Evolutionary conservation across 2,113 vertebrate species (phyloP).

Genomic region (Murina feae): DNA sequence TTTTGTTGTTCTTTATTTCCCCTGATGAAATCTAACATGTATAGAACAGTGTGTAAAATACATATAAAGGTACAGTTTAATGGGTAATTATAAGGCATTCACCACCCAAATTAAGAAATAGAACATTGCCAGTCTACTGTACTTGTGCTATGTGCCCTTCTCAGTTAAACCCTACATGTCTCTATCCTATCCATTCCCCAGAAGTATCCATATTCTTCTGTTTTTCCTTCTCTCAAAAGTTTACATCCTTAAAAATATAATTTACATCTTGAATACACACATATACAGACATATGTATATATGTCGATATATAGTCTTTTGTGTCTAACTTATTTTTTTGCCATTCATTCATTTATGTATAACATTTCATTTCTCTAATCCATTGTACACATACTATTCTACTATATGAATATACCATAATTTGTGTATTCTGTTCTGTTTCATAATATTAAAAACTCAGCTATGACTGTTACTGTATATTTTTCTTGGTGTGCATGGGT

Average conservation of each 20-base stretch:
- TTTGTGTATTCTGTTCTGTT: background rate
- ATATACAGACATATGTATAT: background rate
- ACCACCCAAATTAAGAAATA: background rate
- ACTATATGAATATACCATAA: background rate
- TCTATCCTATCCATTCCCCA: background rate
- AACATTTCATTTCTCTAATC: conserved; percentile 1
- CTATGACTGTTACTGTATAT: background rate
- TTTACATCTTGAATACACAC: background rate
- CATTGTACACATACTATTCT: background rate
- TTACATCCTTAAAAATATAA: background rate
- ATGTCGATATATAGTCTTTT: background rate
- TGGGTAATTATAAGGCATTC: background rate
- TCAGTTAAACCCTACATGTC: background rate
- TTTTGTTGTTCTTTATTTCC: background rate
- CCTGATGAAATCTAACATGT: background rate
- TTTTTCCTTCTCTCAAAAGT: background rate
- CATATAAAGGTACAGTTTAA: background rate
- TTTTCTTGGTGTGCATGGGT: background rate
- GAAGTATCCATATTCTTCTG: background rate
- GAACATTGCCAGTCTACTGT: background rate
- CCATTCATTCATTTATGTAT: background rate
- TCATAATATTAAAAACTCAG: background rate
- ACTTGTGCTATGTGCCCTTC: background rate
- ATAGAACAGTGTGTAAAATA: background rate
- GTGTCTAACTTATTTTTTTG: background rate